Base-by-base conservation (phyloP, 1,140 invertebrate species). In the Meteorus sp. region DNA sequence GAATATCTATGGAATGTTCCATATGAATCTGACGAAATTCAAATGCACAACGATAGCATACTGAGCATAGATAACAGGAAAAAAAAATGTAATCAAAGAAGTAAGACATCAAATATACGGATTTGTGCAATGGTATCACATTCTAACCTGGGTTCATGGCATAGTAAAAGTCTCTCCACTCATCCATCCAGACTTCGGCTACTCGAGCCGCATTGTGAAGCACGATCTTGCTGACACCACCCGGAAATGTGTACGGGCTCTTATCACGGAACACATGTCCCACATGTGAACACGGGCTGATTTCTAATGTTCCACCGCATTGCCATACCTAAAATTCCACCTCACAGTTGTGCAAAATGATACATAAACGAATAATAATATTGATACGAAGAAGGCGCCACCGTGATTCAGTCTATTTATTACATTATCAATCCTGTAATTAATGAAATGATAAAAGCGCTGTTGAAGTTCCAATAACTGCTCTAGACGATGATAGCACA, bases 221-320 rank as follows among this genome's bases (percentile, higher is more conserved):
- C 71, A 99, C 93, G 79, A 97, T 93, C 80, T 93, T 95, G 71
- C 94, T 92, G 67, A 97, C 96, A 64, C 97, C 97, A 68, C 97
- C 97, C 56, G 97, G 97, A 86, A 99, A 99, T 62, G 96, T 95
- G 83, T 99, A 99, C 23, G 97, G 98, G 66, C 92, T 97, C 81
- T 98, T 97, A 85, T 99, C 98, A 68, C 97, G 87, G 85, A 99
- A 99, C 66, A 99, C 95, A 83, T 98, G 95, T 58, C 95, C 95
- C 64, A 98, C 95, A 82, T 96, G 94, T 51, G 93, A 96, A 79
- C 94, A 97, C 60, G 95, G 94, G 74, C 92, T 89, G 75, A 98
- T 97, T 86, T 97, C 94, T 83, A 98, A 85, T 67, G 85, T 89
- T 62, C 95, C 95, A 72, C 95, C 95, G 83, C 95, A 98, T 86